A percentile compares a stretch with the other conserved stretches of the same genome.
Conservation (phyloP, 2,797 vertebrate genomes). For the Pseudotriccus pelzelni region DNA sequence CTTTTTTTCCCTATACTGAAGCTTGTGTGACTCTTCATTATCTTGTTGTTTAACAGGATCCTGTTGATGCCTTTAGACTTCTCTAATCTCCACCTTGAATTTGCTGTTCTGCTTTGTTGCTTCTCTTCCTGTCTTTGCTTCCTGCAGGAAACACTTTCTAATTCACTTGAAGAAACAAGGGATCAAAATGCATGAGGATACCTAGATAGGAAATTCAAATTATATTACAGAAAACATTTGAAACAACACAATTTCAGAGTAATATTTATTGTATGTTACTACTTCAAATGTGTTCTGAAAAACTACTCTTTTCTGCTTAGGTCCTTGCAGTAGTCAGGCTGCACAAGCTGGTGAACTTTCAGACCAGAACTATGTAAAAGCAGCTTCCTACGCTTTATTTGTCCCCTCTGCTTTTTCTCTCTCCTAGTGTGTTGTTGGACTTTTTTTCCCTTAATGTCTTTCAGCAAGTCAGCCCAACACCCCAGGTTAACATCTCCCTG, state of each 20-base stretch:
- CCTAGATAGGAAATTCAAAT: background rate
- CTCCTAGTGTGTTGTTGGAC: background rate
- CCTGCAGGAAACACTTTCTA: background rate
- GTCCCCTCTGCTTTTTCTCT: background rate
- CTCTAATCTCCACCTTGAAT: background rate
- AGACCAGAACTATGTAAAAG: background rate
- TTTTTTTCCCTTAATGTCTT: background rate
- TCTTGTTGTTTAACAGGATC: background rate
- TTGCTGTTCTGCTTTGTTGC: background rate
- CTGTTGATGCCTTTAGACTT: background rate
- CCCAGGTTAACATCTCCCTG: background rate
- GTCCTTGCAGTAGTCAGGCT: background rate
- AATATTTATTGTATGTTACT: background rate
- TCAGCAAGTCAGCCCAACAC: background rate
- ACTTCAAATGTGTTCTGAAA: background rate
- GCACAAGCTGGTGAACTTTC: background rate
- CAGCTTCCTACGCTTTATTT: background rate
- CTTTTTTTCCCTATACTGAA: background rate
- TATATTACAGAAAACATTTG: background rate
- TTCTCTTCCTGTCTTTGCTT: background rate
- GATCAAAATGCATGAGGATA: background rate
- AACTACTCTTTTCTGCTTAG: background rate
- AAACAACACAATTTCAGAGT: background rate
- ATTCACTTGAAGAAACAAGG: background rate
- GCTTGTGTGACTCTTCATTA: background rate